Evolutionary conservation across 2,888 invertebrate genomes (phyloP).

Genomic region (Torymus aiolomorphi): DNA sequence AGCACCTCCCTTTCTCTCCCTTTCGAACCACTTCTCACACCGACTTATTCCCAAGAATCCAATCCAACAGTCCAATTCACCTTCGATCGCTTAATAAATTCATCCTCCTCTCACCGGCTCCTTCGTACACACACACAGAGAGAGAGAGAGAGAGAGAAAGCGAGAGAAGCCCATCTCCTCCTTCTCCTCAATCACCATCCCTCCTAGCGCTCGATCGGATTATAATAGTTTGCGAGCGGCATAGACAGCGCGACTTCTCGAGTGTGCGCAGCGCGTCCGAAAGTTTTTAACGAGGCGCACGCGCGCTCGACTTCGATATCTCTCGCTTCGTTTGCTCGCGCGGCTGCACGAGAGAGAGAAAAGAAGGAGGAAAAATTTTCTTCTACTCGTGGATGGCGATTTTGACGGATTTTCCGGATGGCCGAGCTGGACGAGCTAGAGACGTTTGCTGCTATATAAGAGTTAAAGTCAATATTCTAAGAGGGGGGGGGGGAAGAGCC

Average conservation of each 20-base stretch:
- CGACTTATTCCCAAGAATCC: too few species aligned
- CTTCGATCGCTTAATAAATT: slow-evolving; percentile 32
- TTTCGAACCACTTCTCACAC: too few species aligned
- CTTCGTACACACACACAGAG: background rate
- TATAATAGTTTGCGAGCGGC: slow-evolving; percentile 36
- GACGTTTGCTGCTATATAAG: background rate
- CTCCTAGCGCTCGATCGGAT: slow-evolving; percentile 11
- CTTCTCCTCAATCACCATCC: too few species aligned
- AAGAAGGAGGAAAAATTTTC: slow-evolving; percentile 22
- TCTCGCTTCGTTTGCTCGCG: slow-evolving; percentile 30
- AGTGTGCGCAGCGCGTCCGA: slow-evolving; percentile 18
- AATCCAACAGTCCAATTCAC: slow-evolving; percentile 26
- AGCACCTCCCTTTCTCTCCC: too few species aligned
- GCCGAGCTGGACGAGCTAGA: background rate
- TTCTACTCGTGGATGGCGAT: slow-evolving; percentile 5
- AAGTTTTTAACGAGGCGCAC: slow-evolving; percentile 52
- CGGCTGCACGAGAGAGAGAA: background rate
- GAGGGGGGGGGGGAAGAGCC: background rate
- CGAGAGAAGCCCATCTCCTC: too few species aligned
- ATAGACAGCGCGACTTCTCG: slow-evolving; percentile 10
- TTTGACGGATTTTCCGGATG: slow-evolving; percentile 44
- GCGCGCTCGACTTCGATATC: background rate
- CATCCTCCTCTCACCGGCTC: background rate
- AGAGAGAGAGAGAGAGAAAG: too few species aligned
- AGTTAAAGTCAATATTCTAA: slow-evolving; percentile 43